These are phyloP conservation scores for Crotalus helleri DNA, from an alignment of 2,113 vertebrate species.

Conservation along the genomic window DNA sequence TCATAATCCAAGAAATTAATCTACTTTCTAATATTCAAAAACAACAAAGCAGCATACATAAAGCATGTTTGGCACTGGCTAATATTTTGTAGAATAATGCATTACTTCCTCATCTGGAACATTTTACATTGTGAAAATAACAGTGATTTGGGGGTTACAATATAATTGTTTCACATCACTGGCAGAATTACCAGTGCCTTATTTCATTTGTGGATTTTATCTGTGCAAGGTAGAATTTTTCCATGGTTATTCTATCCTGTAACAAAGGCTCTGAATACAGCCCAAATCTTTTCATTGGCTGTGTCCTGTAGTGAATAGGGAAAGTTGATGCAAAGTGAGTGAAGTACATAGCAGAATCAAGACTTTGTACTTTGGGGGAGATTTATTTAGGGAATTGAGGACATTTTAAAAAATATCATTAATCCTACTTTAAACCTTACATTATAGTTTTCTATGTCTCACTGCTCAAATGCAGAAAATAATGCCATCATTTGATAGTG, in stretches of 20 bases:
- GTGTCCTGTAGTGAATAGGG: neutral
- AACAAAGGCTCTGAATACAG: slow-evolving; percentile 7
- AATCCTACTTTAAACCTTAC: neutral
- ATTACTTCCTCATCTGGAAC: neutral
- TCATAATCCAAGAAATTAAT: slow-evolving; percentile 50
- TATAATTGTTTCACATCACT: slow-evolving; percentile 39
- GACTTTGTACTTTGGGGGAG: neutral
- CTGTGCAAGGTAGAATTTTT: slow-evolving; percentile 7
- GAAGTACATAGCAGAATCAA: neutral
- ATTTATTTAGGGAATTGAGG: neutral
- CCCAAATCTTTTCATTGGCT: neutral
- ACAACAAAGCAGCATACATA: slow-evolving; percentile 2
- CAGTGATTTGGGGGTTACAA: neutral
- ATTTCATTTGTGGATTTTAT: neutral
- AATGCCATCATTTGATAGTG: neutral
- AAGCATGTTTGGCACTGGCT: neutral
- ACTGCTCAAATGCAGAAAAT: neutral
- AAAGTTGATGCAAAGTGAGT: neutral
- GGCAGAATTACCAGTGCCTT: neutral
- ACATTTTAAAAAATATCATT: neutral
- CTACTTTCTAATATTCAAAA: neutral
- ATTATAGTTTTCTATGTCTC: neutral
- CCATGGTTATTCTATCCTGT: slow-evolving; percentile 4
- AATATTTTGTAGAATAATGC: neutral
- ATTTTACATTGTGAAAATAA: neutral